Base-by-base conservation (phyloP, 2,797 vertebrate species). In the Enteromius viviparus region DNA sequence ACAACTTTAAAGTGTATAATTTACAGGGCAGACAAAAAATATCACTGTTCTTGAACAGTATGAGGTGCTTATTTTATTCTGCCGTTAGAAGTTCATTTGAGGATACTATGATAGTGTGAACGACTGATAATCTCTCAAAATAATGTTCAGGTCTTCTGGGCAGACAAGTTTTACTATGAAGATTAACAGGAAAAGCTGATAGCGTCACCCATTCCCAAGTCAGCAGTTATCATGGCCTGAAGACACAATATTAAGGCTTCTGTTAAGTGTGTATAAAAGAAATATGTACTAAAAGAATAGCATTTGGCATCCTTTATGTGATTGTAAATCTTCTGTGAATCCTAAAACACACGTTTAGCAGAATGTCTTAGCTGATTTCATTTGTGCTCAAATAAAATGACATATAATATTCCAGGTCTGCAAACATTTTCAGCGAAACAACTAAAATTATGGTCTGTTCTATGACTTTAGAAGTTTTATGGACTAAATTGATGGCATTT, bases 211-310 rank as follows among this genome's bases (percentile, higher is more conserved):
- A 3, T 66, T 79, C 40, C 76, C 51, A 34, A 49, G 60, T 60
- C 55, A 71, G 76, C 23, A 70, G 66, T 23, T 70, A 70, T 66
- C 62, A 37, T 66, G 64, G 42, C 68, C 37, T 23, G 37, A 69
- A 29, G 69, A 51, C 17, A 58, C 72, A 65, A 79, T 69, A 87
- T 79, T 70, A 80, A 71, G 76, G 81, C 34, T 81, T 62, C 15
- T 69, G 12, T 51, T 26, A 53, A 34, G 19, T 51, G 29, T 21
- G 9, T 12, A 21, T 74, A 21, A 34, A 53, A 74, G 4, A 3
- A n/a, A 34, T 12, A n/a, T 53, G 34, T 53, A 29, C 29, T 53
- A 74, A 8, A 32, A 53, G n/a, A 15, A 29, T 7, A 29, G 15
- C 26, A 26, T 7, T 62, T 1, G 21, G 19, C 5, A 34, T 8